Conservation (phyloP, 2,113 vertebrate species). For the Mugil cephalus region DNA sequence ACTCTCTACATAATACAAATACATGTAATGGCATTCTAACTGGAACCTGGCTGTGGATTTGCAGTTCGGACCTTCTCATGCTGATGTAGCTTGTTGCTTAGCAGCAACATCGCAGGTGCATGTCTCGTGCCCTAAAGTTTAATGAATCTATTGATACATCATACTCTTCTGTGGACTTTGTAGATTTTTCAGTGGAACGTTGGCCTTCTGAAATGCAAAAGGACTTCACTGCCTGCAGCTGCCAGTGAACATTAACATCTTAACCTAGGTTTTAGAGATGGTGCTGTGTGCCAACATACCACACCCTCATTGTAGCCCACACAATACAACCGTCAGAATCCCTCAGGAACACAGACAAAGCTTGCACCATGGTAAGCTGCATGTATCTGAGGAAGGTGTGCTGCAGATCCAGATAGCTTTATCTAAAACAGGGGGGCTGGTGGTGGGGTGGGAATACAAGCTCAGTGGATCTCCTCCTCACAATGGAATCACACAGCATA, state of each 20-base stretch:
- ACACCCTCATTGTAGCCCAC: constrained; percentile 67
- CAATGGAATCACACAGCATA: constrained; percentile 79
- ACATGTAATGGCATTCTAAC: no score
- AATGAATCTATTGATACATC: not conserved
- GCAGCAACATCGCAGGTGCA: no score
- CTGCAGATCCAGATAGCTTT: constrained; percentile 74
- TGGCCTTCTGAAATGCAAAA: constrained; percentile 20
- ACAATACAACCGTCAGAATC: constrained; percentile 70
- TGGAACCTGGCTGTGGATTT: not conserved
- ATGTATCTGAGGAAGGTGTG: constrained; percentile 59
- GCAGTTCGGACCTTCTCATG: no score
- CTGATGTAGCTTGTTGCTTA: no score
- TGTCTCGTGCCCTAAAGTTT: no score
- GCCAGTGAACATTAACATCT: constrained; percentile 56
- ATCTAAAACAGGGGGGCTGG: constrained; percentile 62
- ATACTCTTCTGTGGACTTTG: not conserved
- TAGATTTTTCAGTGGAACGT: not conserved
- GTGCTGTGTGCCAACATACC: constrained; percentile 51
- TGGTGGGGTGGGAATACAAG: constrained; percentile 68
- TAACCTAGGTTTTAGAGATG: constrained; percentile 55
- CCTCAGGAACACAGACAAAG: constrained; percentile 50
- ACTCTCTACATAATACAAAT: no score
- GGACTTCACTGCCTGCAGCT: constrained; percentile 8
- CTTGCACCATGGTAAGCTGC: constrained; percentile 62
- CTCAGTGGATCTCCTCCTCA: constrained; percentile 60